phyloP scores from a whole-genome alignment of 2,888 invertebrate genomes.

The Tiliacea aurago region DNA sequence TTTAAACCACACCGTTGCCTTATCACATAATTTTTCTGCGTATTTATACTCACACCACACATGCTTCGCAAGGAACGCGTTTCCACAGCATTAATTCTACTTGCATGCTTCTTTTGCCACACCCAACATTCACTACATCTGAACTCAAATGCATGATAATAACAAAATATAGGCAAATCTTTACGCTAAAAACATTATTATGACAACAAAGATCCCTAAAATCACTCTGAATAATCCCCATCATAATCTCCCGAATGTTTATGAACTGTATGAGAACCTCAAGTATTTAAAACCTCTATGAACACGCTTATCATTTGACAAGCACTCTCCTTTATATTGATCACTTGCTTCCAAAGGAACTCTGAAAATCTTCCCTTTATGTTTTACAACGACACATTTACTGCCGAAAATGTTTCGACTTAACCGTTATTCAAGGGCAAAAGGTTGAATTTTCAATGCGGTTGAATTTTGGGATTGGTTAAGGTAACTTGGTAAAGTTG shows the following conservation, averaged over 20 bases:
- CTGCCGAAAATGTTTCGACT: neutral
- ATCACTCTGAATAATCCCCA: slow-evolving; percentile 25
- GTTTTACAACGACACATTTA: neutral
- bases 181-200: slow-evolving; percentile 12
- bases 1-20: too few relatives aligned
- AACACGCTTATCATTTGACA: slow-evolving; percentile 70
- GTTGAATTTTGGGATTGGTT: slow-evolving; percentile 37
- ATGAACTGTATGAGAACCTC: slow-evolving; percentile 48
- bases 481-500: slow-evolving; percentile 63
- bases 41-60: too few relatives aligned
- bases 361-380: slow-evolving; percentile 40
- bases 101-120: too few relatives aligned
- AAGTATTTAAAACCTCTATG: slow-evolving; percentile 65
- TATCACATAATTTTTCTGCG: too few relatives aligned
- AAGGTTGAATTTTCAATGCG: slow-evolving; percentile 61
- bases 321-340: slow-evolving; percentile 75
- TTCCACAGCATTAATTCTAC: too few relatives aligned
- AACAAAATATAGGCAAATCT: neutral
- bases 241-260: slow-evolving; percentile 41
- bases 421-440: slow-evolving; percentile 1
- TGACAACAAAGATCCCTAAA: slow-evolving; percentile 8
- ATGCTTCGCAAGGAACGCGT: too few relatives aligned
- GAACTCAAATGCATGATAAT: too few relatives aligned
- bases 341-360: slow-evolving; percentile 74
- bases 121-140: too few relatives aligned